Base-by-base conservation (phyloP, 1,140 invertebrate genomes). In the Drosophila subpulchrella region DNA sequence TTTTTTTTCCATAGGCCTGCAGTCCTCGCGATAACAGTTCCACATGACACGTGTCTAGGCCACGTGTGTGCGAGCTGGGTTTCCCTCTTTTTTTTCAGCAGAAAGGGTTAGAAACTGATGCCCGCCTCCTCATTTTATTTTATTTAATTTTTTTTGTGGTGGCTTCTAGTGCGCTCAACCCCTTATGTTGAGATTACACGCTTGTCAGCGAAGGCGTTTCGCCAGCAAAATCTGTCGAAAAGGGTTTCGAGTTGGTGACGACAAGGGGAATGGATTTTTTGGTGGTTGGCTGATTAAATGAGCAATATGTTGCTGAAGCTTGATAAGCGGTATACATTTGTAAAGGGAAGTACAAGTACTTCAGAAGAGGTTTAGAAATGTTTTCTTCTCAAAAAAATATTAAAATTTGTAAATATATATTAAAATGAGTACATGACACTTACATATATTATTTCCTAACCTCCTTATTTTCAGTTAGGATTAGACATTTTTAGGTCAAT, bases 111-210 rank as follows among this genome's bases (percentile, higher is more conserved):
- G 30, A 48, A 48, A 56, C 67, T 44, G 48, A 15, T 10, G 42
- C n/a, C 55, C 44, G 36, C 41, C 38, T 36, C 15, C 10, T 53
- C 41, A 39, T 55, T 72, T 44, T 15, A 32, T 58, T 38, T 46
- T 39, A 75, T 60, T 46, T 32, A 61, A 50, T 66, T 66, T 53
- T 76, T 63, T 46, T 60, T 75, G 66, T 48, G 65, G 68, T 44
- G 32, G 55, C 42, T 30, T 34, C 13, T 39, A 66, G 17, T 53
- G 42, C 67, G 39, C 58, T 76, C 13, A 15, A 54, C 60, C 81
- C 71, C 82, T 85, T 81, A 67, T 48, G 78, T 48, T 59, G 78
- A 86, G 83, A 85, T 85, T 85, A 85, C 82, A 85, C 82, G 82
- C 78, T 82, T 85, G 82, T 85, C 82, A 85, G 61, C 66, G 41